A percentile compares a stretch with the other conserved stretches of the same genome.
Conservation (phyloP, 2,797 vertebrate genomes). For the Neosilurus mollespiculum region DNA sequence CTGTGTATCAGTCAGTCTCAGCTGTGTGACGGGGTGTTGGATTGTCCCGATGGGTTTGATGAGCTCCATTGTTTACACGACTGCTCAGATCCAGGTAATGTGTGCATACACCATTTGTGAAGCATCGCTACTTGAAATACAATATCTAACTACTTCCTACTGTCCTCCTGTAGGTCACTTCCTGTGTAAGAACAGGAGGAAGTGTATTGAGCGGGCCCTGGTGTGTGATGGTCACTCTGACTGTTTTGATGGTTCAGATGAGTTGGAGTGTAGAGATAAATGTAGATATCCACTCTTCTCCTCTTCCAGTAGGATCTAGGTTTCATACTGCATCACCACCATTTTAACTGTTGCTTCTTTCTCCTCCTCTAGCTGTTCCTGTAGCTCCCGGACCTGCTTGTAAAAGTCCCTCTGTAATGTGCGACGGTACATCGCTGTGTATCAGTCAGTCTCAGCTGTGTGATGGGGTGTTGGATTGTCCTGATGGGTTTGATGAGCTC, state of each 20-base stretch:
- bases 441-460: slow-evolving; percentile 71
- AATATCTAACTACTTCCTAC: too few species aligned
- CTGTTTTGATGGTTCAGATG: too few species aligned
- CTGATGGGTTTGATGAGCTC: slow-evolving; percentile 81
- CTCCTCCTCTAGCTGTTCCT: not conserved
- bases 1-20: too few species aligned
- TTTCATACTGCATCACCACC: not conserved
- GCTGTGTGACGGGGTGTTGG: too few species aligned
- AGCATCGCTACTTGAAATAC: not conserved
- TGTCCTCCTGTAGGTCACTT: too few species aligned
- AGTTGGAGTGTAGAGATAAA: too few species aligned
- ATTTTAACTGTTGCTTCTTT: not conserved
- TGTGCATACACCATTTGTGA: not conserved
- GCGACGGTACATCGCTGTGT: slow-evolving; percentile 63
- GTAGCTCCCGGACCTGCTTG: slow-evolving; percentile 59
- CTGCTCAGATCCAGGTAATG: slow-evolving; percentile 66
- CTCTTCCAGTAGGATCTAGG: not conserved
- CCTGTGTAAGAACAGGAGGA: too few species aligned
- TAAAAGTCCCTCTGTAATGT: slow-evolving; percentile 57
- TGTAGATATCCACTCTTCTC: not conserved
- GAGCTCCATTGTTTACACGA: slow-evolving; percentile 67
- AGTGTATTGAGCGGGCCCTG: too few species aligned
- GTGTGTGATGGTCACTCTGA: too few species aligned
- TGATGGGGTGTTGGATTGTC: slow-evolving; percentile 78
- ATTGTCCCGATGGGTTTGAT: slow-evolving; percentile 74